Evolutionary conservation across 2,113 vertebrate genomes (phyloP).

Genomic region (Phrynocephalus versicolor): DNA sequence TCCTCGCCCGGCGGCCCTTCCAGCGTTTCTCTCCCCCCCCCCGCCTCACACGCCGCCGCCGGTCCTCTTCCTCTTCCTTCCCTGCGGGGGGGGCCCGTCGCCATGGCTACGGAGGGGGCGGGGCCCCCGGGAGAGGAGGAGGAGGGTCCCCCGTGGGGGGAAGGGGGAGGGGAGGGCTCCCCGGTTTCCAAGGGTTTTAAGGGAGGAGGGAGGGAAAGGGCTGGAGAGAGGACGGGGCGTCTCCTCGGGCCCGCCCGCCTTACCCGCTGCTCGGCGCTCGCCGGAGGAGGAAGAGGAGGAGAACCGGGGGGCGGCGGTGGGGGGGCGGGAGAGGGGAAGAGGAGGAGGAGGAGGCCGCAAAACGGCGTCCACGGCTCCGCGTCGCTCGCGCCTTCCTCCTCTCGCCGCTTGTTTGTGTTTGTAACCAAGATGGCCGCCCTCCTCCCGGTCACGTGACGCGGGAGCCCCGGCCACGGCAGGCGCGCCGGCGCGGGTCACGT

Average conservation of each 20-base stretch:
- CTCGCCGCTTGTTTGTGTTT: constrained; percentile 40
- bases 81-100: neutral
- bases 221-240: neutral
- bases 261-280: constrained; percentile 11
- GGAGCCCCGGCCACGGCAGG: too few species aligned
- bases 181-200: too few species aligned
- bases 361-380: constrained; percentile 23
- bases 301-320: too few species aligned
- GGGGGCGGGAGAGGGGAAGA: neutral
- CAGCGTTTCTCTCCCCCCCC: too few species aligned
- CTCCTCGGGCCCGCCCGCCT: neutral
- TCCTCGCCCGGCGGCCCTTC: too few species aligned
- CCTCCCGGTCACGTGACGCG: constrained; percentile 28
- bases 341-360: neutral
- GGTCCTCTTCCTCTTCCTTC: too few species aligned
- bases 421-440: constrained; percentile 38
- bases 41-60: neutral
- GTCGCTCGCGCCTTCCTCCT: constrained; percentile 29
- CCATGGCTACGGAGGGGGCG: neutral
- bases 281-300: too few species aligned
- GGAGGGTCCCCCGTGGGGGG: neutral
- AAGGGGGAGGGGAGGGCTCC: too few species aligned
- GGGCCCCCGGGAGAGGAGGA: neutral
- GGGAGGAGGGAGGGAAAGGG: too few species aligned
- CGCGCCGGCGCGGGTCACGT: too few species aligned